Conservation (phyloP, 2,797 vertebrate species). For the Epinephelus awoara region DNA sequence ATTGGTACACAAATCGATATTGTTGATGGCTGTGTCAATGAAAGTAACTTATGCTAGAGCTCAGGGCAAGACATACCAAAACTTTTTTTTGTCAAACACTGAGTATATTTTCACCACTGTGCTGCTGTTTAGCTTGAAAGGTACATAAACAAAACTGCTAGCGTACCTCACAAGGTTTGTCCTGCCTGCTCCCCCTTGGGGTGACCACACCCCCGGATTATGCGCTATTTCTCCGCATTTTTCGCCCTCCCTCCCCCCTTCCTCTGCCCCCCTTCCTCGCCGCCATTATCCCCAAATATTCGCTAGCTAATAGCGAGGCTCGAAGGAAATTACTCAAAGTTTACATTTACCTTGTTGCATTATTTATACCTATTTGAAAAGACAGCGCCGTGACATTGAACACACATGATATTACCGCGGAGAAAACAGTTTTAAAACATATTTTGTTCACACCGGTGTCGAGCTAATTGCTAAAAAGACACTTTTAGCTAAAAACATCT, state of each 20-base stretch:
- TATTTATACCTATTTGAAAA: neutral
- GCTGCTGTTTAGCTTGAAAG: neutral
- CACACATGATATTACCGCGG: neutral
- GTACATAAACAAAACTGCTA: neutral
- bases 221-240: constrained; percentile 71
- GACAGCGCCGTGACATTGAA: neutral
- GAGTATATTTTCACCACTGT: neutral
- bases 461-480: neutral
- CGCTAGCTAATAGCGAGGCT: neutral
- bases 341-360: neutral
- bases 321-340: rapidly evolving
- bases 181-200: constrained; percentile 3
- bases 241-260: neutral
- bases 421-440: neutral
- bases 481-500: neutral
- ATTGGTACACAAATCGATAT: neutral
- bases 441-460: neutral
- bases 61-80: neutral
- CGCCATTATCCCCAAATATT: neutral
- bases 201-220: constrained; percentile 81
- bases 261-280: neutral
- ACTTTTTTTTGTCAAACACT: neutral
- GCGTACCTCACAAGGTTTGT: neutral
- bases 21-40: neutral
- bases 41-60: neutral